phyloP scores from a whole-genome alignment of 2,888 invertebrate species.

The Drosophila multiciliata region DNA sequence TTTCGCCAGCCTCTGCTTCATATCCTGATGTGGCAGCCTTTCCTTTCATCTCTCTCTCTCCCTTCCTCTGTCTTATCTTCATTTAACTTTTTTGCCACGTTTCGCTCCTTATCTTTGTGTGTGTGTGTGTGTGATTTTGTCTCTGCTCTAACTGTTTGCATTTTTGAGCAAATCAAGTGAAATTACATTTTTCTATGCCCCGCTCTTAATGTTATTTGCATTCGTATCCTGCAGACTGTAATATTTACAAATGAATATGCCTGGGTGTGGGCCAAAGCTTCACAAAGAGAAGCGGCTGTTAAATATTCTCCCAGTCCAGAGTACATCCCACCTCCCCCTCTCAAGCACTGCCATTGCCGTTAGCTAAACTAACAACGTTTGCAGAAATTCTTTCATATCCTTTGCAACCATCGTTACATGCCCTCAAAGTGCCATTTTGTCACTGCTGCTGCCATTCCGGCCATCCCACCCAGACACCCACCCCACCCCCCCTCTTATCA shows the following conservation, averaged over 20 bases:
- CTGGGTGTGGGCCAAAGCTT: constrained; percentile 28
- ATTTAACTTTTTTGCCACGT: constrained; percentile 70
- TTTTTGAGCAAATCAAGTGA: constrained; percentile 80
- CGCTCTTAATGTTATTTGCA: constrained; percentile 79
- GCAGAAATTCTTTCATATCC: constrained; percentile 80
- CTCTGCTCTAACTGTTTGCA: constrained; percentile 55
- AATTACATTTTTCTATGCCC: constrained; percentile 77
- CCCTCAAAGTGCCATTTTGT: constrained; percentile 80
- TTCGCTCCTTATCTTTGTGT: constrained; percentile 59
- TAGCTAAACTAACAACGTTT: constrained; percentile 68
- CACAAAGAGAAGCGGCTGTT: constrained; percentile 22
- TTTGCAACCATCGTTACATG: constrained; percentile 74
- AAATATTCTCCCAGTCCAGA: neutral
- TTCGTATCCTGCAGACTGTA: constrained; percentile 78
- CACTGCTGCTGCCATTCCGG: constrained; percentile 41
- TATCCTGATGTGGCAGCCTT: constrained; percentile 51
- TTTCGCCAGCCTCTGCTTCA: constrained; percentile 45
- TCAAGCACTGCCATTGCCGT: neutral
- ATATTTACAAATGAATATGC: constrained; percentile 76
- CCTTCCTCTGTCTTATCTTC: constrained; percentile 55
- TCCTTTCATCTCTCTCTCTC: constrained; percentile 8
- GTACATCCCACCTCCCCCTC: neutral
- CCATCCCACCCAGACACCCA: constrained; percentile 4
- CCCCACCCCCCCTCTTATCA: constrained; percentile 9
- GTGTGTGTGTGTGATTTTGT: constrained; percentile 27